Evolutionary conservation across 1,140 invertebrate genomes (phyloP), one percentile per base, ranked within the genome.

Genomic region (Zophobas atratus): DNA sequence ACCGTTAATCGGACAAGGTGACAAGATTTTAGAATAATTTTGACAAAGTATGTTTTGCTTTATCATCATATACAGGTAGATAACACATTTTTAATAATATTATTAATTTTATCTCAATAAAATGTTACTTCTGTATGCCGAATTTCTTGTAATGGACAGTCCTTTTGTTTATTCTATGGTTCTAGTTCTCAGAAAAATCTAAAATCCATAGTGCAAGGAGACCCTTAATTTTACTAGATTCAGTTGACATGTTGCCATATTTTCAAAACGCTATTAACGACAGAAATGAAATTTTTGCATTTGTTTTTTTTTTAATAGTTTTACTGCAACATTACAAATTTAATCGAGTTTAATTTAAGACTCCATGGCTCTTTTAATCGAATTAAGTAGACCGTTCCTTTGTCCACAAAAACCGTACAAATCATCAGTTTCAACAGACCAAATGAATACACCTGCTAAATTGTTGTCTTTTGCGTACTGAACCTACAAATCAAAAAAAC

Each of bases 381-480:
- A 84, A 51, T 85, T 89, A n/a, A 93, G 80, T 2, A 94, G 83
- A 5, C 91, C 89, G 83, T 88, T 93, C 41, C 87, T 86, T 5
- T 89, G 78, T 5, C 89, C 87, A 78, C 92, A 93, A 0, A 57
- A 53, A 0, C 90, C 91, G 3, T 81, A 85, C 80, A 93, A 93
- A 82, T 94, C 93, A 81, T 94, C 93, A 49, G 91, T 92, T 79
- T 94, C 93, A 3, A 94, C 88, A 79, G 90, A 91, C 93, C 93
- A 94, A 0, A 92, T 77, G 92, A 94, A 93, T 1, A 87, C 88
- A 8, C 93, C 93, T 49, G 87, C 90, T 1, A 94, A 85, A 51
- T 72, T 72, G 5, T 80, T 32, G 20, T 76, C 53, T 77, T 77
- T 80, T 0, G 77, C 81, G 70, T 77, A 81, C 63, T 77, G 43